These are phyloP conservation scores for Moxostoma hubbsi DNA, from an alignment of 2,797 vertebrate genomes.

Conservation along the genomic window DNA sequence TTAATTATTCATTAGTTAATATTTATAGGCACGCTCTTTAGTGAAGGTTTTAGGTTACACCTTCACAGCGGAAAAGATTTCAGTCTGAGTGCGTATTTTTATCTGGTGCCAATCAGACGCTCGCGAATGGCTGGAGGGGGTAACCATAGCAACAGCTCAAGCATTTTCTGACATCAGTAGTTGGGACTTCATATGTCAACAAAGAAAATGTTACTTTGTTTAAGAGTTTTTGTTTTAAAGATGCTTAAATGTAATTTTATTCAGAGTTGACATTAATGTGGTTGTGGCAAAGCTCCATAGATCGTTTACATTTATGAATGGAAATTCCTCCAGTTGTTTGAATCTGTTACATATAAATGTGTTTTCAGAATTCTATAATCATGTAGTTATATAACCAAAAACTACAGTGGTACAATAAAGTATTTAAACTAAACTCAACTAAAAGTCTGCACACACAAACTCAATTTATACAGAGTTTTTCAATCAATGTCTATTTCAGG, in stretches of 20 bases:
- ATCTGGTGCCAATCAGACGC: conserved; percentile 13
- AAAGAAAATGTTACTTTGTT: too few relatives aligned
- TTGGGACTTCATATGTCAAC: neutral
- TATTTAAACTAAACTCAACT: neutral
- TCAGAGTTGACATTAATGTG: too few relatives aligned
- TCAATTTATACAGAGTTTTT: neutral
- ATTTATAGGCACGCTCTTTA: conserved; percentile 2
- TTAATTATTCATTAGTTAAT: neutral
- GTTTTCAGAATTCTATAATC: too few relatives aligned
- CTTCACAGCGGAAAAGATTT: neutral
- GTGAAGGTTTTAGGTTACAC: neutral
- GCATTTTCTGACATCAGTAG: too few relatives aligned
- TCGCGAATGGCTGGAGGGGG: too few relatives aligned
- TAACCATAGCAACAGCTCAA: too few relatives aligned
- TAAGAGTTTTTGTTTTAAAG: too few relatives aligned
- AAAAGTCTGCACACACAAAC: neutral
- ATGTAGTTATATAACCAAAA: neutral
- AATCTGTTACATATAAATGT: too few relatives aligned
- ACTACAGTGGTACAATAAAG: neutral
- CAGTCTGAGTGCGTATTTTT: conserved; percentile 22
- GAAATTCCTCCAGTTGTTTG: too few relatives aligned
- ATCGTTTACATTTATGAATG: too few relatives aligned
- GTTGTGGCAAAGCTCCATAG: too few relatives aligned
- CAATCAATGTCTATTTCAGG: conserved; percentile 30
- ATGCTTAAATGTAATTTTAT: too few relatives aligned